Evolutionary conservation across 2,797 vertebrate species (phyloP).

Genomic region (Acridotheres tristis): DNA sequence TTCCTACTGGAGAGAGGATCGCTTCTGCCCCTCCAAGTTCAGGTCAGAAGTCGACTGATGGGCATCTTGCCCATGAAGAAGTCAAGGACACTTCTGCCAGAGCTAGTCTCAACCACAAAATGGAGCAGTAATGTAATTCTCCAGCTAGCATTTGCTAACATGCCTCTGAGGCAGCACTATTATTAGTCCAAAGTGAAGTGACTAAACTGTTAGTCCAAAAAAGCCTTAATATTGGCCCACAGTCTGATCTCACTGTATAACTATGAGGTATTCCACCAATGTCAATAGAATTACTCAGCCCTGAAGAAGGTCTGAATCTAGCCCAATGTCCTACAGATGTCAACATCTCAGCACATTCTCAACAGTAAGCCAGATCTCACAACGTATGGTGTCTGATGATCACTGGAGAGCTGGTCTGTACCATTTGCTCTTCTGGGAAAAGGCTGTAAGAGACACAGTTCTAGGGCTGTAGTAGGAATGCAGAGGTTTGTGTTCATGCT

Average conservation of each 20-base stretch:
- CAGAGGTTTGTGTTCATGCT: background rate
- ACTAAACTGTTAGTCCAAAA: background rate
- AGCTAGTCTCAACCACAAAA: constrained; percentile 5
- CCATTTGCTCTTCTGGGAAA: background rate
- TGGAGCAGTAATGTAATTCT: background rate
- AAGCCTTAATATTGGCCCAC: background rate
- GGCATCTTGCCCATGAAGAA: background rate
- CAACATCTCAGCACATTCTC: background rate
- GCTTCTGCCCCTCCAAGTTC: background rate
- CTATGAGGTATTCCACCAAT: background rate
- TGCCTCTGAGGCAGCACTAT: background rate
- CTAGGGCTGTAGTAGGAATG: background rate
- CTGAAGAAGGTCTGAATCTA: background rate
- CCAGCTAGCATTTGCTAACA: background rate
- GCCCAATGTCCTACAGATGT: fast-evolving
- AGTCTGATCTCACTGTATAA: background rate
- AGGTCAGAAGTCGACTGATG: background rate
- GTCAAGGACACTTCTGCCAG: background rate
- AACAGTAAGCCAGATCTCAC: background rate
- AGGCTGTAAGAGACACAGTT: background rate
- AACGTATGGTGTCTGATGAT: background rate
- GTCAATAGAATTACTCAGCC: background rate
- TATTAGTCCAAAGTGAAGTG: background rate
- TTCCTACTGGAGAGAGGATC: background rate
- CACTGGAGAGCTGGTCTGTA: background rate